These are phyloP conservation scores for Diabrotica virgifera DNA, from an alignment of 1,140 invertebrate species.

Conservation along the genomic window DNA sequence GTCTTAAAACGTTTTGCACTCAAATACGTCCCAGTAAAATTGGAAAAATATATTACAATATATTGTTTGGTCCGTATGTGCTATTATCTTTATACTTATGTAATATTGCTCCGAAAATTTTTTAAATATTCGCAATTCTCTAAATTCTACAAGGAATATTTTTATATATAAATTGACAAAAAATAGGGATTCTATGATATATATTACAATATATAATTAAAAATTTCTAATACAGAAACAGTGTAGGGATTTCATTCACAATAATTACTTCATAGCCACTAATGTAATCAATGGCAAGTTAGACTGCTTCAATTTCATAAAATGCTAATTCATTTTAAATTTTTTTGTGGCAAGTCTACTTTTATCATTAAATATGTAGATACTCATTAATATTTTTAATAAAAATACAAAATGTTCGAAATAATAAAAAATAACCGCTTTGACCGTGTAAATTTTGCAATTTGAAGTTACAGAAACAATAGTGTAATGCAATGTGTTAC, in stretches of 20 bases:
- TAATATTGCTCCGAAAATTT: neutral
- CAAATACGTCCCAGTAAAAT: too few species aligned
- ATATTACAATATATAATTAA: slow-evolving; percentile 2
- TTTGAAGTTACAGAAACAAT: too few species aligned
- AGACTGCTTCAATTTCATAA: too few species aligned
- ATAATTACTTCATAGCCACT: neutral
- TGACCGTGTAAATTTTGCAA: too few species aligned
- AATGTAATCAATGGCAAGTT: neutral
- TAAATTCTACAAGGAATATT: neutral
- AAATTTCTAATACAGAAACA: neutral
- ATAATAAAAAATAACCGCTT: too few species aligned
- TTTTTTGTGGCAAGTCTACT: too few species aligned
- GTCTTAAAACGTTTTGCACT: too few species aligned
- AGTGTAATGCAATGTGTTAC: too few species aligned
- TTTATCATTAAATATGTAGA: too few species aligned
- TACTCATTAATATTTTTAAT: too few species aligned
- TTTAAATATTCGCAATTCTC: neutral
- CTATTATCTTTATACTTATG: neutral
- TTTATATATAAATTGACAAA: neutral
- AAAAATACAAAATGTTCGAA: too few species aligned
- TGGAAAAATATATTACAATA: neutral
- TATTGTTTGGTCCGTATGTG: neutral
- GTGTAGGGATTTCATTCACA: neutral
- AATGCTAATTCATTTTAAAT: too few species aligned
- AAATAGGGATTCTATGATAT: slow-evolving; percentile 3